Conservation (phyloP, 1,140 invertebrate species). For the Eubasilissa regina region DNA sequence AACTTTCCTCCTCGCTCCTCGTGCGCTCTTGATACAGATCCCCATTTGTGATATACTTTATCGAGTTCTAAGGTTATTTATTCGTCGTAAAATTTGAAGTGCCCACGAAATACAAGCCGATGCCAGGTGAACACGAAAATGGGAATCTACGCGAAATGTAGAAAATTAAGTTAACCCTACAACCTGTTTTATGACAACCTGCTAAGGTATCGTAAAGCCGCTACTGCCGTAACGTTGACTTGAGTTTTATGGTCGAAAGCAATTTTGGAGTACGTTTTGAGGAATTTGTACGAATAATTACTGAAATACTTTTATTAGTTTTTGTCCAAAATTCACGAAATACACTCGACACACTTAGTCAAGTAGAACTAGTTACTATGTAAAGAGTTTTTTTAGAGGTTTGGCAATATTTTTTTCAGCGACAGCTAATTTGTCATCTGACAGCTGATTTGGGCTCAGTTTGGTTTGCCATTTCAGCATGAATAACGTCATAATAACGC, state of each 20-base stretch:
- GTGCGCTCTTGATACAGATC: slow-evolving; percentile 19
- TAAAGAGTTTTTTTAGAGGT: too few relatives aligned
- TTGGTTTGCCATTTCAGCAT: too few relatives aligned
- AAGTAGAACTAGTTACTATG: too few relatives aligned
- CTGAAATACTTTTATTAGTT: too few relatives aligned
- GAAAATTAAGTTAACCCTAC: slow-evolving; percentile 41
- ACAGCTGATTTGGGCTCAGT: too few relatives aligned
- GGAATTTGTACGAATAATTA: too few relatives aligned
- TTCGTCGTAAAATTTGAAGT: slow-evolving; percentile 23
- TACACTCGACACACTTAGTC: too few relatives aligned
- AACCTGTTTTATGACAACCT: slow-evolving; percentile 39
- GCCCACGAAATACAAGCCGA: slow-evolving; percentile 27
- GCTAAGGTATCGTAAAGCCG: slow-evolving; percentile 41
- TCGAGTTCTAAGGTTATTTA: slow-evolving; percentile 36
- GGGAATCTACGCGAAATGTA: slow-evolving; percentile 29
- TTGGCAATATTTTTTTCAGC: too few relatives aligned
- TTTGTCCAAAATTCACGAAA: too few relatives aligned
- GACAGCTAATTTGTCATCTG: too few relatives aligned
- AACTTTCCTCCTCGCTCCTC: background rate
- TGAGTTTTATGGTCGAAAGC: slow-evolving; percentile 20
- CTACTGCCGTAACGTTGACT: slow-evolving; percentile 27
- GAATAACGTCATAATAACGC: too few relatives aligned
- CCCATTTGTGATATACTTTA: slow-evolving; percentile 36
- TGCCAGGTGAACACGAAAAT: slow-evolving; percentile 32
- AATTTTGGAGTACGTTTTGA: too few relatives aligned